phyloP scores from a whole-genome alignment of 2,113 vertebrate species.

The Vicugna pacos region DNA sequence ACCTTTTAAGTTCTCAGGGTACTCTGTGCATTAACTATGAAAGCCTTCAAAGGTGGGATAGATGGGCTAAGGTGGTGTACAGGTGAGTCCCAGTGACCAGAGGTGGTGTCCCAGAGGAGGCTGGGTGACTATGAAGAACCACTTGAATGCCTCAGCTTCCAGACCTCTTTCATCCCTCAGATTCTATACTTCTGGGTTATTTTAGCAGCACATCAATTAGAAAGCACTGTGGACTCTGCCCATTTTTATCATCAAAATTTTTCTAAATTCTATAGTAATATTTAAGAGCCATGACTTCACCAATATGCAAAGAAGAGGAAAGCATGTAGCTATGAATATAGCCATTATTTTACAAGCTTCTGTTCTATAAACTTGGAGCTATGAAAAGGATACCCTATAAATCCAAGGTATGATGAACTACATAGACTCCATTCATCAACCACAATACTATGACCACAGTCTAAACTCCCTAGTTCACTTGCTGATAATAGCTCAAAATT shows the following conservation, averaged over 20 bases:
- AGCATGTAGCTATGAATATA: slow-evolving; percentile 24
- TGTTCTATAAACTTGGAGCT: slow-evolving; percentile 18
- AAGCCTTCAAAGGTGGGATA: not conserved
- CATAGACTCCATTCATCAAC: slow-evolving; percentile 51
- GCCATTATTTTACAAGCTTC: not conserved
- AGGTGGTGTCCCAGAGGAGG: not conserved
- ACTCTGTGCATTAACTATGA: not conserved
- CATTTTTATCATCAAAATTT: slow-evolving; percentile 30
- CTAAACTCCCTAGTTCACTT: slow-evolving; percentile 45
- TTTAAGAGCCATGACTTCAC: not conserved
- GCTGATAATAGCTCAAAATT: slow-evolving; percentile 70
- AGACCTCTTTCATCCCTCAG: not conserved
- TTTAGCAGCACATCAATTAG: not conserved
- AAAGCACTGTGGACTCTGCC: not conserved
- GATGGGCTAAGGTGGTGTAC: not conserved
- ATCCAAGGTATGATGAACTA: slow-evolving; percentile 25
- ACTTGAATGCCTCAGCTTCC: not conserved
- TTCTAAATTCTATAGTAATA: not conserved
- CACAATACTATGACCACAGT: not conserved
- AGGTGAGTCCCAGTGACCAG: not conserved
- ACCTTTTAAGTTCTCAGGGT: not conserved
- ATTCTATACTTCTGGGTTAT: not conserved
- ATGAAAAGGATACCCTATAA: not conserved
- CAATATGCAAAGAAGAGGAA: slow-evolving; percentile 21
- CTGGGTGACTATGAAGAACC: not conserved